These are phyloP conservation scores for Asobara japonica DNA, from an alignment of 1,140 invertebrate genomes.

Conservation along the genomic window DNA sequence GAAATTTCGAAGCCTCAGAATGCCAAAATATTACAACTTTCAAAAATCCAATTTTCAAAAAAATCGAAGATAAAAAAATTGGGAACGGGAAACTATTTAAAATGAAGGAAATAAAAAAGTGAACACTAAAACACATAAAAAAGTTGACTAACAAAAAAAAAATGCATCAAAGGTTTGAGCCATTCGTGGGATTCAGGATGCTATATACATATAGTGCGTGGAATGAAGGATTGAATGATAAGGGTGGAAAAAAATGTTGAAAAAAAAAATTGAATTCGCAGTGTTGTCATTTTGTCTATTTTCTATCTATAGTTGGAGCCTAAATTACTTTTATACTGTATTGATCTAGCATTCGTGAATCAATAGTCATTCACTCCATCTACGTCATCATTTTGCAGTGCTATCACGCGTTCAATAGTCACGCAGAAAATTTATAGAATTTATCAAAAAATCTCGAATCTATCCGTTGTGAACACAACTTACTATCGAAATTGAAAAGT, in stretches of 20 bases:
- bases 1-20: no score
- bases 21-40: no score
- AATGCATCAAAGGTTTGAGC: not conserved
- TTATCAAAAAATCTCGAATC: not conserved
- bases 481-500: not conserved
- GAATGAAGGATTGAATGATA: not conserved
- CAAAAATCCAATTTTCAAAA: no score
- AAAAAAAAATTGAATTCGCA: conserved; percentile 48
- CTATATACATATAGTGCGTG: not conserved
- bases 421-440: not conserved
- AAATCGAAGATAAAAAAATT: no score
- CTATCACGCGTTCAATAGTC: conserved; percentile 39
- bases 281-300: conserved; percentile 61
- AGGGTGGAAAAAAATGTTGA: conserved; percentile 30
- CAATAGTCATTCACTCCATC: conserved; percentile 45
- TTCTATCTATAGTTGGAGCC: conserved; percentile 60
- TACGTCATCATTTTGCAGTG: conserved; percentile 38
- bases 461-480: conserved; percentile 1
- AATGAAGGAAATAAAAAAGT: no score
- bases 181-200: not conserved
- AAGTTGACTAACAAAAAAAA: not conserved
- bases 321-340: conserved; percentile 61
- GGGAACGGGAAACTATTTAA: no score
- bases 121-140: not conserved
- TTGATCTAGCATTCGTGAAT: conserved; percentile 53